Conservation (phyloP, 2,113 vertebrate genomes). For the Eubucco bourcierii region DNA sequence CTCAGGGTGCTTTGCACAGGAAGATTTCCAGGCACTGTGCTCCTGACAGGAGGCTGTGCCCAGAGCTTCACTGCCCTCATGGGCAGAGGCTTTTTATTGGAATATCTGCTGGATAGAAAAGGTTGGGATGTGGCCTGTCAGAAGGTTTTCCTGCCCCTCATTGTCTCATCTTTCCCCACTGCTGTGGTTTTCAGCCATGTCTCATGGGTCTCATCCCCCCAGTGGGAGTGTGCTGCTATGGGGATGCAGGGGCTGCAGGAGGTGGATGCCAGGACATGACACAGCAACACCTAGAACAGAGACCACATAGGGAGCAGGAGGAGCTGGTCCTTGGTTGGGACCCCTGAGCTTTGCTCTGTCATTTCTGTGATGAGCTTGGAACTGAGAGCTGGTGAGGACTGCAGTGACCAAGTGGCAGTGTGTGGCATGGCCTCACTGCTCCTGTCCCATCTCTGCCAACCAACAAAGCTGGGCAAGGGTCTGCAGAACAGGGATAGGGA, state of each 20-base stretch:
- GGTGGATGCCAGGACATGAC: background rate
- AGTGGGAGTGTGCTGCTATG: background rate
- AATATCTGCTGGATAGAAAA: background rate
- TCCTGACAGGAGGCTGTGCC: background rate
- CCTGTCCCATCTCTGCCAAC: background rate
- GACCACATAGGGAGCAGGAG: background rate
- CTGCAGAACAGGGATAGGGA: too few relatives aligned
- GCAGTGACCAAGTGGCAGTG: background rate
- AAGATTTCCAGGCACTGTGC: too few relatives aligned
- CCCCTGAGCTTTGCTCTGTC: background rate
- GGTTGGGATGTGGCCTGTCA: background rate
- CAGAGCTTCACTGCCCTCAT: background rate
- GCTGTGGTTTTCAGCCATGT: background rate
- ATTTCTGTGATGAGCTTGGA: background rate
- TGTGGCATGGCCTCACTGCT: background rate
- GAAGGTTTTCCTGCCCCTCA: background rate
- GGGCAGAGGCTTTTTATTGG: background rate
- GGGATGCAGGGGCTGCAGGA: accelerated
- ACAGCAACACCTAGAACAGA: accelerated
- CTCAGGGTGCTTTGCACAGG: too few relatives aligned
- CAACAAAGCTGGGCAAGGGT: too few relatives aligned
- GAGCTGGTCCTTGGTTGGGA: background rate
- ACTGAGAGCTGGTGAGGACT: background rate
- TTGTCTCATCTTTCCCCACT: background rate
- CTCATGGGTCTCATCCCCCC: background rate